Evolutionary conservation across 2,797 vertebrate species (phyloP), one percentile per base, ranked within the genome.

Genomic region (Leptatherina wallacei): DNA sequence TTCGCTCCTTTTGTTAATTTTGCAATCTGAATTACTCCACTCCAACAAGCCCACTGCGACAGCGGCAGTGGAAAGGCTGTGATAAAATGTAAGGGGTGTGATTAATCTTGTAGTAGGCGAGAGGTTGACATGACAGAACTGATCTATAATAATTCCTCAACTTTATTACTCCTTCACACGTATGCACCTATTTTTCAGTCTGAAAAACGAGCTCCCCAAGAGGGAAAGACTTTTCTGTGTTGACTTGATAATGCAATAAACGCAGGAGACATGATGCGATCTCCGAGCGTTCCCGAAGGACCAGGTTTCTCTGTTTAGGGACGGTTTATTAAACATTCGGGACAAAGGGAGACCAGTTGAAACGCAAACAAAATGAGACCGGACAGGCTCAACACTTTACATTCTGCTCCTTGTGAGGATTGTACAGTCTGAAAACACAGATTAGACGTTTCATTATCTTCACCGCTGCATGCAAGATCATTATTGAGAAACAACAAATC

Each of bases 261-360:
- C 61, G 70, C 61, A 47, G 44, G 42, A 60, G 49, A 59, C 56
- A 38, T 13, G 8, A 18, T 29, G 51, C 2, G 54, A 75, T 65
- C 79, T 69, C 61, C 6, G 66, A 52, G 49, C 66, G 64, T 22
- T 59, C 16, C 64, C 40, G 57, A 51, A 59, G 66, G 62, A 58
- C 29, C 9, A 33, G 10, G 54, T 64, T 65, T 52, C 69, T 84
- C 54, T 20, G 20, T 78, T 61, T 64, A 68, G 61, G 67, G 27
- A 40, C 58, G 55, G 57, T 63, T 84, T 72, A 84, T 88, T 42
- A 89, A 89, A 87, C 65, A 85, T 89, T 83, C 76, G 83, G 79
- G 65, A 85, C 78, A 78, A 79, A 75, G 57, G 60, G 65, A 81
- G 62, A 86, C 73, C 77, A 85, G 84, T 82, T 82, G 80, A 85